phyloP scores from a whole-genome alignment of 1,140 invertebrate genomes.

The Zaprionus ghesquierei region DNA sequence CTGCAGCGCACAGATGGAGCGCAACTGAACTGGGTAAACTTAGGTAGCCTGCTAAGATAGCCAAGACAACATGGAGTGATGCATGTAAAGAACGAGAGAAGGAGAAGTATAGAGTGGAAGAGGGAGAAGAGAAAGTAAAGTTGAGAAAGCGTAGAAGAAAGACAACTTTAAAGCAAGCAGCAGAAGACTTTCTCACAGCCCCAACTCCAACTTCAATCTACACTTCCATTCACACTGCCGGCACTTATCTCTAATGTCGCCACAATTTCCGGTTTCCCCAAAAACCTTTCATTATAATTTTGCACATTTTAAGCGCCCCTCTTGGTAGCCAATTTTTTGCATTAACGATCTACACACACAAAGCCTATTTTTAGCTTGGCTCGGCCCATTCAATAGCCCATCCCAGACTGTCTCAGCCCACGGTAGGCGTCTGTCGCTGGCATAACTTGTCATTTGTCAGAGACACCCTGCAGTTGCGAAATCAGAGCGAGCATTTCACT shows the following conservation, averaged over 20 bases:
- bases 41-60: not conserved
- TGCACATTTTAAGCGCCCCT: slow-evolving; percentile 38
- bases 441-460: slow-evolving; percentile 73
- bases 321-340: slow-evolving; percentile 49
- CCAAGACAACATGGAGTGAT: not conserved
- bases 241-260: slow-evolving; percentile 58
- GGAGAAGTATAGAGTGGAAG: not conserved
- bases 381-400: not conserved
- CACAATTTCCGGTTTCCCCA: slow-evolving; percentile 68
- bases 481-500: slow-evolving; percentile 61
- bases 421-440: slow-evolving; percentile 30
- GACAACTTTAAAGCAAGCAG: not conserved
- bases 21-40: not conserved
- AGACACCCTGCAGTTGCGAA: slow-evolving; percentile 55
- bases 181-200: too few relatives aligned
- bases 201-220: not conserved
- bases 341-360: slow-evolving; percentile 46
- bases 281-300: slow-evolving; percentile 61
- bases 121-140: not conserved
- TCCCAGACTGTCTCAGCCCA: not conserved
- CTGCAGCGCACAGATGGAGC: slow-evolving; percentile 1
- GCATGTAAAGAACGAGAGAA: not conserved
- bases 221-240: not conserved
- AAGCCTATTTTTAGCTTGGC: slow-evolving; percentile 58
- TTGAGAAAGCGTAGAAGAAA: not conserved